Conservation (phyloP, 2,888 invertebrate species). For the Idaea aversata region DNA sequence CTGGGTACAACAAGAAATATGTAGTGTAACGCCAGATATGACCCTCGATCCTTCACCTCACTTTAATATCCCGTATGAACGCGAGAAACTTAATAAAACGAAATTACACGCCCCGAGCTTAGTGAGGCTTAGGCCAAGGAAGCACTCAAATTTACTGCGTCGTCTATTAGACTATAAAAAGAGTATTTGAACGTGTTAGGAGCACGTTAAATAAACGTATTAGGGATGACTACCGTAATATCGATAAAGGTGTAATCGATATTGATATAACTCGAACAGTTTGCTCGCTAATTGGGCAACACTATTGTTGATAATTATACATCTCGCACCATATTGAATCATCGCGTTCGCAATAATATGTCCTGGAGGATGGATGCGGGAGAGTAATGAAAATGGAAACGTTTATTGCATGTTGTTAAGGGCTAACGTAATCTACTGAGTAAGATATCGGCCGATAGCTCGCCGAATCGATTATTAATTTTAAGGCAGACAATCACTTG, state of each 20-base stretch:
- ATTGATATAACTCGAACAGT: slow-evolving; percentile 18
- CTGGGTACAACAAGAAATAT: not conserved
- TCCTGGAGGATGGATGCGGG: too few species aligned
- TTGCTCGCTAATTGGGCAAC: not conserved
- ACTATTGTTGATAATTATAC: not conserved
- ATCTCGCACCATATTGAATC: too few species aligned
- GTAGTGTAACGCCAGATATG: slow-evolving; percentile 13
- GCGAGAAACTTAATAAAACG: slow-evolving; percentile 61
- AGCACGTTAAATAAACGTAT: slow-evolving; percentile 41
- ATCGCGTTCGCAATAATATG: too few species aligned
- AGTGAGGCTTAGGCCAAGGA: slow-evolving; percentile 46
- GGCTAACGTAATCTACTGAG: too few species aligned
- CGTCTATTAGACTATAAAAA: slow-evolving; percentile 60
- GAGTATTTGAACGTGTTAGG: slow-evolving; percentile 51
- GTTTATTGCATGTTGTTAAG: too few species aligned
- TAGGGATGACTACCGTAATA: slow-evolving; percentile 22
- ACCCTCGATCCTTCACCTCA: slow-evolving; percentile 29
- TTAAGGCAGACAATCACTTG: too few species aligned
- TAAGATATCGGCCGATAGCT: too few species aligned
- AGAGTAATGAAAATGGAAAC: too few species aligned
- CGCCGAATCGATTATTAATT: too few species aligned
- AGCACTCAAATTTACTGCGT: slow-evolving; percentile 61
- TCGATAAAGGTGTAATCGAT: slow-evolving; percentile 15
- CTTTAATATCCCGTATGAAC: slow-evolving; percentile 46
- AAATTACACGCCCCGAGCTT: slow-evolving; percentile 53